Conservation (phyloP, 2,888 invertebrate species). For the Nysson spinosus region DNA sequence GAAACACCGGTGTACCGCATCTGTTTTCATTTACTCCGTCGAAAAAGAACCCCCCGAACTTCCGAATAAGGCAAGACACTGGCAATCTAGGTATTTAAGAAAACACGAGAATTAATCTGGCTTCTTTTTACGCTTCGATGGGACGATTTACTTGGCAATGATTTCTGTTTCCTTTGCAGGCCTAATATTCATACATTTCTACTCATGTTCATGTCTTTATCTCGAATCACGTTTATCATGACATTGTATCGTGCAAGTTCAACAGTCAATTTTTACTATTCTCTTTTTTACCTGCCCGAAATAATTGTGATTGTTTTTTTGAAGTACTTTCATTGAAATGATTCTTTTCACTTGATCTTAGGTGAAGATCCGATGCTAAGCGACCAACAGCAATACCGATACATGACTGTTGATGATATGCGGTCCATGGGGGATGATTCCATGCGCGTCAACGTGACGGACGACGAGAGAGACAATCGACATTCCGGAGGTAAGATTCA, state of each 20-base stretch:
- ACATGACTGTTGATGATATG: conserved; percentile 96
- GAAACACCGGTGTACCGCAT: neutral
- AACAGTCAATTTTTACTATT: conserved; percentile 13
- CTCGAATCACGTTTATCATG: conserved; percentile 16
- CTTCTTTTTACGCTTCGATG: conserved; percentile 53
- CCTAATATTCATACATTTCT: conserved; percentile 32
- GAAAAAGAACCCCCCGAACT: neutral
- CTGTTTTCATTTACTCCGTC: conserved; percentile 2
- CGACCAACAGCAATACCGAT: conserved; percentile 91
- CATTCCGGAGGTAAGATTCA: conserved; percentile 73
- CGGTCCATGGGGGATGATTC: conserved; percentile 96
- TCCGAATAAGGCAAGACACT: conserved; percentile 11
- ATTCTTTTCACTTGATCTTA: conserved; percentile 72
- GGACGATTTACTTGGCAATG: conserved; percentile 48
- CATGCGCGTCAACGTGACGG: conserved; percentile 93
- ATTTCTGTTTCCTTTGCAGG: conserved; percentile 49
- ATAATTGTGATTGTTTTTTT: neutral
- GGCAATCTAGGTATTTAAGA: conserved; percentile 4
- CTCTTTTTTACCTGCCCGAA: conserved; percentile 6
- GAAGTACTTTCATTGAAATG: neutral
- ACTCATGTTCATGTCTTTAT: conserved; percentile 41
- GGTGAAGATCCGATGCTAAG: conserved; percentile 95
- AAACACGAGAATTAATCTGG: conserved; percentile 29
- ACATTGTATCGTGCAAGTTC: conserved; percentile 32
- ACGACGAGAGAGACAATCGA: conserved; percentile 89